Evolutionary conservation across 2,797 vertebrate species (phyloP).

Genomic region (Acestrorhynchus altus): DNA sequence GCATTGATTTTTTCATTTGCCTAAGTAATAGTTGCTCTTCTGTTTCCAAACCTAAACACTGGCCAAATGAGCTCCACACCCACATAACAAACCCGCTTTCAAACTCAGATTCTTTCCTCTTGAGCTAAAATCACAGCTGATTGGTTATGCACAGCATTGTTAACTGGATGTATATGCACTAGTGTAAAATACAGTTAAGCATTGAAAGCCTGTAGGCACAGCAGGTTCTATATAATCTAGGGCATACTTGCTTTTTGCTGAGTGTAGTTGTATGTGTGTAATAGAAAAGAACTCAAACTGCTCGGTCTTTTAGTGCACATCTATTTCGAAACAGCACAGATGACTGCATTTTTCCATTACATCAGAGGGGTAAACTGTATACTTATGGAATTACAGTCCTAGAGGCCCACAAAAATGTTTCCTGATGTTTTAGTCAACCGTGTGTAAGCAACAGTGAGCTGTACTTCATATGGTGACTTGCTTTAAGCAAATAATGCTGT

Average conservation of each 20-base stretch:
- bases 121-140: too few species aligned
- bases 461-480: background rate
- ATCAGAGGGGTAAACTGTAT: slow-evolving; percentile 45
- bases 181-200: background rate
- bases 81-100: too few species aligned
- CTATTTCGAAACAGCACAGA: slow-evolving; percentile 43
- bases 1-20: too few species aligned
- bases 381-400: slow-evolving; percentile 43
- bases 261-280: background rate
- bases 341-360: slow-evolving; percentile 55
- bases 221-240: background rate
- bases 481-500: background rate
- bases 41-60: too few species aligned
- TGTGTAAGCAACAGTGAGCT: slow-evolving; percentile 9
- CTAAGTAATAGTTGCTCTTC: too few species aligned
- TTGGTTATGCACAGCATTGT: background rate
- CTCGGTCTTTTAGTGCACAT: slow-evolving; percentile 31
- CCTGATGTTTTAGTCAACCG: slow-evolving; percentile 27
- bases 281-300: slow-evolving; percentile 2
- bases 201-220: background rate
- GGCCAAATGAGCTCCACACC: too few species aligned
- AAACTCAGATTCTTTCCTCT: too few species aligned
- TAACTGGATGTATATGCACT: too few species aligned
- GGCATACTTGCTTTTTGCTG: background rate
- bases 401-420: slow-evolving; percentile 27